Base-by-base conservation (phyloP, 2,888 invertebrate species). In the Drosophila setosimentum region DNA sequence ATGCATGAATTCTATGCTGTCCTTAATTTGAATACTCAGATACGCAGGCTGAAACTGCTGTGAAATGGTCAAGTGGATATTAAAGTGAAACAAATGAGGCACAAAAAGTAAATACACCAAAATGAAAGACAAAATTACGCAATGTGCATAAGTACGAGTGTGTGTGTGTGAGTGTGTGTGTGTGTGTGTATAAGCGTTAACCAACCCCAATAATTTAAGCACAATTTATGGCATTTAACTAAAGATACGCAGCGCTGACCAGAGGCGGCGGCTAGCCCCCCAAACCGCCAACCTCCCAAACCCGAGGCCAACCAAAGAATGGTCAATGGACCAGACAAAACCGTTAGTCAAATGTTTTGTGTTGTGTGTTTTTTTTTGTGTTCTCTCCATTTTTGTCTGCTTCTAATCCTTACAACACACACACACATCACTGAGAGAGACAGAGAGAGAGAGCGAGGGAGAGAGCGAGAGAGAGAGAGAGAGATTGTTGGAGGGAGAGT, bases 201-300 rank as follows among this genome's bases (percentile, higher is more conserved):
- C 71, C 89, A 87, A 87, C 87, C 89, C 87, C 90, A 90, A 87
- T 87, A 90, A 90, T 87, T 87, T 89, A 87, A 88, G 88, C 87
- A 83, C 74, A 87, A 87, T 87, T 87, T 87, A 87, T 90, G 84
- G 90, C 84, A 82, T 86, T 83, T 81, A 82, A 82, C 83, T 74
- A 78, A 82, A 83, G 86, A 86, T 89, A 87, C 89, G 84, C 84
- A 81, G 70, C 76, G 49, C 73, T 64, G 82, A 63, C 73, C 69
- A 74, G 64, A 64, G 61, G 29, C 61, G 50, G 54, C 16, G 24
- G 16, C 27, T 27, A 3, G 18, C 6, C n/a, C n/a, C 37, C 18
- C 16, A 13, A 5, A 16, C 4, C 48, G n/a, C n/a, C n/a, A n/a
- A n/a, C 32, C 51, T 37, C n/a, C 64, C 33, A 30, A 24, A 3